phyloP scores from a whole-genome alignment of 2,888 invertebrate genomes.

The Melieria omissa region DNA sequence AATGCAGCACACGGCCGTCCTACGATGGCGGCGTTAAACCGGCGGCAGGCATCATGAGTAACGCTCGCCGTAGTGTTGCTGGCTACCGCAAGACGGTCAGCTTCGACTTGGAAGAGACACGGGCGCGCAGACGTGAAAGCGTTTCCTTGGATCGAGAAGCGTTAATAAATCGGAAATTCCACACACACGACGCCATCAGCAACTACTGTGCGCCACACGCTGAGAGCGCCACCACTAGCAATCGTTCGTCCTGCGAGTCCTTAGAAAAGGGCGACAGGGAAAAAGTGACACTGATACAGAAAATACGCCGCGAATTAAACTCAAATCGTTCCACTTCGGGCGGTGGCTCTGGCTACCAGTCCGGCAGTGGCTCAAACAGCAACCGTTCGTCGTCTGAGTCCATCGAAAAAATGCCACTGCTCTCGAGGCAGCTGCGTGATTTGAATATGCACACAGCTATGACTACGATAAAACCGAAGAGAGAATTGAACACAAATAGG shows the following conservation, averaged over 20 bases:
- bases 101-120: conserved; percentile 61
- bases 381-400: conserved; percentile 59
- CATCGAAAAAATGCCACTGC: conserved; percentile 56
- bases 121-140: conserved; percentile 35
- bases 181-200: conserved; percentile 62
- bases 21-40: conserved; percentile 7
- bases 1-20: background rate
- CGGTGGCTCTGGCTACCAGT: conserved; percentile 49
- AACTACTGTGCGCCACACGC: conserved; percentile 45
- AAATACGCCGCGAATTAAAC: conserved; percentile 58
- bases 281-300: conserved; percentile 56
- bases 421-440: conserved; percentile 44
- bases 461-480: conserved; percentile 43
- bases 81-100: conserved; percentile 65
- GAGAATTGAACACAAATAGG: conserved; percentile 59
- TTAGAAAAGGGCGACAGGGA: conserved; percentile 46
- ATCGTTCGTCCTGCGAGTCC: conserved; percentile 54
- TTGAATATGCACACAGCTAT: conserved; percentile 15
- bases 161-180: conserved; percentile 57
- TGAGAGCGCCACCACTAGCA: conserved; percentile 29
- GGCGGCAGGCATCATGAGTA: conserved; percentile 49
- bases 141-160: conserved; percentile 35
- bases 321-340: conserved; percentile 56
- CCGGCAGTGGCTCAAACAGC: conserved; percentile 59
- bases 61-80: conserved; percentile 46